Evolutionary conservation across 2,797 vertebrate species (phyloP).

Genomic region (Paramormyrops hopkinsi): DNA sequence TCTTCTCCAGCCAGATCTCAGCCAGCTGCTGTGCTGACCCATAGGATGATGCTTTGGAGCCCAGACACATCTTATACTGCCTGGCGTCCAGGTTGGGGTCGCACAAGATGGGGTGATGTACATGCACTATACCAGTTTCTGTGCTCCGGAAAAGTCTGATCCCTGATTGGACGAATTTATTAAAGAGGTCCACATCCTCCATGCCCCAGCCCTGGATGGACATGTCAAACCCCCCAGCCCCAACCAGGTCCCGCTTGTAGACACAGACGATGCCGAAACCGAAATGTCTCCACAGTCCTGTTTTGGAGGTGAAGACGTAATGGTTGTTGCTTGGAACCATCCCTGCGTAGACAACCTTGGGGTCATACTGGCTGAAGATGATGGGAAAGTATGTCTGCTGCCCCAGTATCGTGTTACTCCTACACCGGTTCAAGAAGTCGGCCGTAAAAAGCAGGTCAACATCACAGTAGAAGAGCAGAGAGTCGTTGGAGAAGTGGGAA

Average conservation of each 20-base stretch:
- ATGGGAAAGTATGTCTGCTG: slow-evolving; percentile 88
- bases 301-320: slow-evolving; percentile 90
- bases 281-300: slow-evolving; percentile 93
- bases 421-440: slow-evolving; percentile 87
- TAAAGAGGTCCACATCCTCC: slow-evolving; percentile 95
- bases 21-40: slow-evolving; percentile 91
- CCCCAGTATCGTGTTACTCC: slow-evolving; percentile 75
- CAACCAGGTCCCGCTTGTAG: slow-evolving; percentile 81
- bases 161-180: slow-evolving; percentile 89
- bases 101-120: slow-evolving; percentile 87
- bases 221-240: slow-evolving; percentile 84
- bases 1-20: slow-evolving; percentile 93
- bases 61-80: slow-evolving; percentile 97
- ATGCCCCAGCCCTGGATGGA: slow-evolving; percentile 96
- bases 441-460: slow-evolving; percentile 89
- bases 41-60: slow-evolving; percentile 88
- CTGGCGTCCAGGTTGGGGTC: slow-evolving; percentile 88
- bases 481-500: slow-evolving; percentile 84
- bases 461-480: slow-evolving; percentile 94
- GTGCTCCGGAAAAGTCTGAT: slow-evolving; percentile 85
- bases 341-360: slow-evolving; percentile 87
- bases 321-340: slow-evolving; percentile 84
- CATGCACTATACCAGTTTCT: slow-evolving; percentile 87
- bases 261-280: slow-evolving; percentile 94
- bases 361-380: slow-evolving; percentile 98